Evolutionary conservation across 2,113 vertebrate species (phyloP).

Genomic region (Serinus canaria): DNA sequence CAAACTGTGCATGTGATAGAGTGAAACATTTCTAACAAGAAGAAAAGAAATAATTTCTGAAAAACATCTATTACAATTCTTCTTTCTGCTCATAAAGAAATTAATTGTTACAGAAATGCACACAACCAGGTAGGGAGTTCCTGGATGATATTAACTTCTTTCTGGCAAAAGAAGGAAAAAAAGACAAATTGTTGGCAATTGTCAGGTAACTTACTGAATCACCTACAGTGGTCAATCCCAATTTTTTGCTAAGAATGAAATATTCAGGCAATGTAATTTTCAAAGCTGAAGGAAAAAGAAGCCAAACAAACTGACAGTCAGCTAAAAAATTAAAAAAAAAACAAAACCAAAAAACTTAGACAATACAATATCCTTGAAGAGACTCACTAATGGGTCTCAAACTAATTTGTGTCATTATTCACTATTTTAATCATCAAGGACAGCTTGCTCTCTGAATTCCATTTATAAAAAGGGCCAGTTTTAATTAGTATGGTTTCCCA

Average conservation of each 20-base stretch:
- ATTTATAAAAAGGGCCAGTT: background rate
- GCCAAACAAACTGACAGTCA: background rate
- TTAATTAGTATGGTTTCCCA: slow-evolving; percentile 43
- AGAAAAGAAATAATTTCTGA: background rate
- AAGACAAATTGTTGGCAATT: background rate
- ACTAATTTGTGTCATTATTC: slow-evolving; percentile 9
- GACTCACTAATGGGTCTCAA: background rate
- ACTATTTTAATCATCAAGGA: slow-evolving; percentile 34
- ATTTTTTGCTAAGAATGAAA: background rate
- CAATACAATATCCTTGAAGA: background rate
- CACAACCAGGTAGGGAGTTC: background rate
- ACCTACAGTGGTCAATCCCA: background rate
- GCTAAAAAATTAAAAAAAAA: background rate
- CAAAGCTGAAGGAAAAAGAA: background rate
- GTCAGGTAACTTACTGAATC: background rate
- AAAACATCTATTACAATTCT: background rate
- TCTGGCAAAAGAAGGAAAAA: background rate
- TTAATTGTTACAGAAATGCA: background rate
- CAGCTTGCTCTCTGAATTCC: slow-evolving; percentile 3
- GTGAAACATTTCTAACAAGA: background rate
- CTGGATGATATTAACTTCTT: background rate
- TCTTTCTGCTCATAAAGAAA: background rate
- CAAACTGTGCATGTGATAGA: background rate
- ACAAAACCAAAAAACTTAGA: background rate
- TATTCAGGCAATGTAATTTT: background rate